These are phyloP conservation scores for Caenorhabditis angaria DNA, from an alignment of 2,888 invertebrate species.

Conservation along the genomic window DNA sequence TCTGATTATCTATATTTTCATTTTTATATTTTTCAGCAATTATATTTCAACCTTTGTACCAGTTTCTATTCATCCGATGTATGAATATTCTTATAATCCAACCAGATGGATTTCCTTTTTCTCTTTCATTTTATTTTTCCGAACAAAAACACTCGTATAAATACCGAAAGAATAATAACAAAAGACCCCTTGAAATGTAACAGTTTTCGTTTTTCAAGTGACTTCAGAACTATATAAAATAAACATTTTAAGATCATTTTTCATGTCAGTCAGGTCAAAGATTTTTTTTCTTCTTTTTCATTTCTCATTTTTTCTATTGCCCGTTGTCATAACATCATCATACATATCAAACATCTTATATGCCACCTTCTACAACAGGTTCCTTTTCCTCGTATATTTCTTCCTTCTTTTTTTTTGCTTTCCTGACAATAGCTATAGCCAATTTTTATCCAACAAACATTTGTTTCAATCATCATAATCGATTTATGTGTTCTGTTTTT, in stretches of 20 bases:
- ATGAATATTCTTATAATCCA: background rate
- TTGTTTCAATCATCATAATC: too few relatives aligned
- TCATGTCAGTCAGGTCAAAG: background rate
- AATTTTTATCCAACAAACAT: too few relatives aligned
- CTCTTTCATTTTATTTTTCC: background rate
- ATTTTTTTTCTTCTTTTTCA: background rate
- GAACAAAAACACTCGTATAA: background rate
- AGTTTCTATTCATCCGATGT: background rate
- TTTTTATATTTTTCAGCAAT: conserved; percentile 4
- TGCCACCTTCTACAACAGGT: background rate
- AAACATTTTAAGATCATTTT: too few relatives aligned
- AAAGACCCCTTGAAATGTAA: background rate
- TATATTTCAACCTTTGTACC: conserved; percentile 18
- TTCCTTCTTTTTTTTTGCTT: background rate
- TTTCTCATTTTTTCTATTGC: too few relatives aligned
- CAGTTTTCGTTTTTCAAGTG: conserved; percentile 3
- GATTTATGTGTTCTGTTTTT: background rate
- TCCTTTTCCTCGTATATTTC: background rate
- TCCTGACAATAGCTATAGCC: background rate
- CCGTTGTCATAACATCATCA: background rate
- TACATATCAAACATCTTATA: background rate
- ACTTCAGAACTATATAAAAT: background rate
- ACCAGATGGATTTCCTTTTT: background rate
- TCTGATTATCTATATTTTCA: conserved; percentile 21
- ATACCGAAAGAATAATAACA: background rate